These are phyloP conservation scores for Salvelinus namaycush DNA, from an alignment of 2,113 vertebrate species.

Conservation along the genomic window DNA sequence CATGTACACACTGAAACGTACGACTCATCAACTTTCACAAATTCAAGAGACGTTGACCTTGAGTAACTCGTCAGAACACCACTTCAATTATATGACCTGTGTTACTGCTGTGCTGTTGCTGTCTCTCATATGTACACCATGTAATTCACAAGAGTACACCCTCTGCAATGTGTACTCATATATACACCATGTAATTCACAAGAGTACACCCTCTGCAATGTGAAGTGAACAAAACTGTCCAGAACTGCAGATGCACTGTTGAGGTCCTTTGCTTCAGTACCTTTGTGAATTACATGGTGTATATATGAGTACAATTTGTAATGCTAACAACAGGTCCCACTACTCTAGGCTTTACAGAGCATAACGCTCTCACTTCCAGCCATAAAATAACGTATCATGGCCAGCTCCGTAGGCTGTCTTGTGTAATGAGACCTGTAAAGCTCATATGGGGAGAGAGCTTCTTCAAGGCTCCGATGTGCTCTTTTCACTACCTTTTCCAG, in stretches of 20 bases:
- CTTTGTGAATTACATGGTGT: too few relatives aligned
- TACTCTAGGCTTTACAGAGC: constrained; percentile 24
- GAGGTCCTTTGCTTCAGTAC: too few relatives aligned
- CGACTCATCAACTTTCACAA: not conserved
- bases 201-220: too few relatives aligned
- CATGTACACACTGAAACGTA: not conserved
- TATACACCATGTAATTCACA: too few relatives aligned
- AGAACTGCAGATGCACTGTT: too few relatives aligned
- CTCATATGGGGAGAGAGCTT: too few relatives aligned
- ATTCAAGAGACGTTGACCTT: not conserved
- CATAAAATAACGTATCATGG: not conserved
- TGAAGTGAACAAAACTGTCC: too few relatives aligned
- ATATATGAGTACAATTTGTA: constrained; percentile 27
- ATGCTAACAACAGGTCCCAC: constrained; percentile 37
- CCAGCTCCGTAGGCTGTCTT: not conserved
- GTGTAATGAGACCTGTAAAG: not conserved
- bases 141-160: too few relatives aligned
- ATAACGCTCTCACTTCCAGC: not conserved
- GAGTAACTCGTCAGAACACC: not conserved
- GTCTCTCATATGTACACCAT: too few relatives aligned
- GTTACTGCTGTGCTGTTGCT: too few relatives aligned
- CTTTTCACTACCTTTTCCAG: not conserved
- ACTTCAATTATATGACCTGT: not conserved
- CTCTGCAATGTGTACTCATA: too few relatives aligned
- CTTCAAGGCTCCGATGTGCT: too few relatives aligned